These are phyloP conservation scores for Eristalinus aeneus DNA, from an alignment of 2,888 invertebrate species.

Conservation along the genomic window DNA sequence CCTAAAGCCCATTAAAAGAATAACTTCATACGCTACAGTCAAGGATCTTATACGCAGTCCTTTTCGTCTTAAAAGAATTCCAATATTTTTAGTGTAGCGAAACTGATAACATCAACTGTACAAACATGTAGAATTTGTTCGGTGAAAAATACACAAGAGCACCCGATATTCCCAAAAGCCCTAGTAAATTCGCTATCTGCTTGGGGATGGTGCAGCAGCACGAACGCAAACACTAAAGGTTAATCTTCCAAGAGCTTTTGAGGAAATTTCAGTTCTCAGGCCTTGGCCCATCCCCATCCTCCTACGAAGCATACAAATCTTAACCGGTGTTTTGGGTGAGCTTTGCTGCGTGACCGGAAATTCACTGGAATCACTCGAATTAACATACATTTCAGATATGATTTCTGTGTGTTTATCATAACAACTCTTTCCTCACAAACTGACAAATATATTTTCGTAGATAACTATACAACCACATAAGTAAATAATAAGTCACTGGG, in stretches of 20 bases:
- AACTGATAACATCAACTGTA: not conserved
- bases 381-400: not conserved
- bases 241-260: not conserved
- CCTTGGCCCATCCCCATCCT: not conserved
- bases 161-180: not conserved
- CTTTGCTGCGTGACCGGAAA: slow-evolving; percentile 23
- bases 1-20: too few relatives aligned
- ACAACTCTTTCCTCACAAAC: not conserved
- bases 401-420: not conserved
- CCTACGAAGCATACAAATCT: not conserved
- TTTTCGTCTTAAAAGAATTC: too few relatives aligned
- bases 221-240: too few relatives aligned
- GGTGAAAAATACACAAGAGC: not conserved
- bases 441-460: not conserved
- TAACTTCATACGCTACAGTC: too few relatives aligned
- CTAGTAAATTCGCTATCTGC: not conserved
- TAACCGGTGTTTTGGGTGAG: not conserved
- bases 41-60: too few relatives aligned
- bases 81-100: not conserved
- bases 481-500: not conserved
- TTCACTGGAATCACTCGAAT: slow-evolving; percentile 1
- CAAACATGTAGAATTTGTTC: not conserved
- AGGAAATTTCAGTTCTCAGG: not conserved
- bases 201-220: not conserved
- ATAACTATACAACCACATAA: not conserved